phyloP scores from a whole-genome alignment of 2,113 vertebrate species.

The Callipepla squamata region DNA sequence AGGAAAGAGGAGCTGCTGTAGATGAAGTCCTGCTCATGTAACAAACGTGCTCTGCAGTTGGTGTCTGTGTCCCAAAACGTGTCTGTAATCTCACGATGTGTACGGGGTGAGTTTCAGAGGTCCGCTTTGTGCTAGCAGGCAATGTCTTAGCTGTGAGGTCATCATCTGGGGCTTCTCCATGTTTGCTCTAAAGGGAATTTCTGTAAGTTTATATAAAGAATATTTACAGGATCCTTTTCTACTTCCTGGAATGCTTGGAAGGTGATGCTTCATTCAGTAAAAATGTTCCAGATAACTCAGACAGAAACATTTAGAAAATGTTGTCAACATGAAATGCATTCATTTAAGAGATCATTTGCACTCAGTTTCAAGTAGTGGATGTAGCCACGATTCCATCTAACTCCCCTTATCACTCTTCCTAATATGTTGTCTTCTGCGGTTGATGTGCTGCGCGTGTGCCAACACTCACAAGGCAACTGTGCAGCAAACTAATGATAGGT shows the following conservation, averaged over 20 bases:
- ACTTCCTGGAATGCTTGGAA: neutral
- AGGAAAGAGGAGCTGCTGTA: neutral
- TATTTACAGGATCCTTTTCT: neutral
- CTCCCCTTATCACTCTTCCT: neutral
- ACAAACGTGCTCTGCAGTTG: neutral
- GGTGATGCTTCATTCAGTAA: neutral
- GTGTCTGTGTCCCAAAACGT: rapidly evolving
- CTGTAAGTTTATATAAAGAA: neutral
- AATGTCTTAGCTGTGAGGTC: neutral
- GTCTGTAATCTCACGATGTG: neutral
- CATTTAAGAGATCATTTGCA: neutral
- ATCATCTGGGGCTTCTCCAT: neutral
- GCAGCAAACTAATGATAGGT: neutral
- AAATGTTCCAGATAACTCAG: neutral
- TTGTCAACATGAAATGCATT: neutral
- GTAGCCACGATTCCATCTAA: neutral
- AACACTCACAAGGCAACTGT: neutral
- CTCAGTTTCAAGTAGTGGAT: neutral
- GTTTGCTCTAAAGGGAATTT: neutral
- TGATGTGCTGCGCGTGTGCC: neutral
- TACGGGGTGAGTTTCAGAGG: neutral
- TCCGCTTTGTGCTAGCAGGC: neutral
- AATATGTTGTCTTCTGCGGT: neutral
- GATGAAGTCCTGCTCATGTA: neutral
- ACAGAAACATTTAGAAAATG: neutral